phyloP scores from a whole-genome alignment of 2,113 vertebrate species.

The Mystacornis crossleyi region DNA sequence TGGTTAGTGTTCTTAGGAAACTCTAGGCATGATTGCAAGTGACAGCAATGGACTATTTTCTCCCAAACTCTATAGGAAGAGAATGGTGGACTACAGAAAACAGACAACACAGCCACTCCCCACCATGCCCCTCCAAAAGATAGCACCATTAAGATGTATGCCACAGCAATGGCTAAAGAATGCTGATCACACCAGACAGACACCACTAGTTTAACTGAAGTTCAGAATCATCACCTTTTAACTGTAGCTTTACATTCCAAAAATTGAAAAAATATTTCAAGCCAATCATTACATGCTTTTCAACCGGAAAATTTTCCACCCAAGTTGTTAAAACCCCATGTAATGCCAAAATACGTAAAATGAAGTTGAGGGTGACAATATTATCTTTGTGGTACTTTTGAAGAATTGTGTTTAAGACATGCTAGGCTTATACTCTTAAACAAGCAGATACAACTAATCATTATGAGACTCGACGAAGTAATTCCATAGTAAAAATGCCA shows the following conservation, averaged over 20 bases:
- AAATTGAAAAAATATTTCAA: not conserved
- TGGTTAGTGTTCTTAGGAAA: not conserved
- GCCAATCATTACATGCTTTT: not conserved
- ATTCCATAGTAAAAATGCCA: not conserved
- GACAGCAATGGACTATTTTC: not conserved
- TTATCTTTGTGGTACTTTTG: not conserved
- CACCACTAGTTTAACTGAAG: not conserved
- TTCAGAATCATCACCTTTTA: not conserved
- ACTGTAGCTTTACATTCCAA: not conserved
- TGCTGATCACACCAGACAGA: not conserved
- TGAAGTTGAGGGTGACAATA: not conserved
- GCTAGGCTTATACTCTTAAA: not conserved
- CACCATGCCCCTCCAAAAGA: fast-evolving
- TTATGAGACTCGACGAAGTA: not conserved
- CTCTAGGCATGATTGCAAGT: not conserved
- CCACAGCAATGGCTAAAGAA: not conserved
- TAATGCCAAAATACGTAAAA: not conserved
- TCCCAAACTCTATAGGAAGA: not conserved
- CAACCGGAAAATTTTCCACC: not conserved
- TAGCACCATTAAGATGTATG: not conserved
- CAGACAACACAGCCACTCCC: not conserved
- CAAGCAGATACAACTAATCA: not conserved
- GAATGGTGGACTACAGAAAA: not conserved
- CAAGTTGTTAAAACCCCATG: not conserved
- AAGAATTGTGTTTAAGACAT: not conserved